Evolutionary conservation across 2,797 vertebrate species (phyloP).

Genomic region (Remorina albescens): DNA sequence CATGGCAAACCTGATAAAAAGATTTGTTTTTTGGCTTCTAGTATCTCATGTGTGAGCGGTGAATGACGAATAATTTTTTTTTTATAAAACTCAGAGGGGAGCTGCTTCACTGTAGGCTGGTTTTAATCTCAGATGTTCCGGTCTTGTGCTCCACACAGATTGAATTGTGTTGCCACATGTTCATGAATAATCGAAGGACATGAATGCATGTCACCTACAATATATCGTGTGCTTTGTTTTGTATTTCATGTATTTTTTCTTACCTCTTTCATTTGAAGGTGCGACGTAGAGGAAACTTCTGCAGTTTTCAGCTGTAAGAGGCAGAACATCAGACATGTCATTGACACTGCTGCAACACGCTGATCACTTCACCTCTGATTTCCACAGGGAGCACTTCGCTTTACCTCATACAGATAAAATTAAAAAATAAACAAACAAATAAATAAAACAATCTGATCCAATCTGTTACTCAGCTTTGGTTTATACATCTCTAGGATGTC

Average conservation of each 20-base stretch:
- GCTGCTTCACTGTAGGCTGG: not conserved
- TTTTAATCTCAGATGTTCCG: not conserved
- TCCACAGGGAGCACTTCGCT: not conserved
- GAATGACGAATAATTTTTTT: not conserved
- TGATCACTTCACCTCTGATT: conserved; percentile 12
- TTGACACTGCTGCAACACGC: not conserved
- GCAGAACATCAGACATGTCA: conserved; percentile 35
- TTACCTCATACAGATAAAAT: conserved; percentile 7
- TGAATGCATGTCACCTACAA: not conserved
- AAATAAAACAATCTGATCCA: conserved; percentile 25
- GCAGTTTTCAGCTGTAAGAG: conserved; percentile 89
- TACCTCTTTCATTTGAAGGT: conserved; percentile 90
- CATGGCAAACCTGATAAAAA: not conserved
- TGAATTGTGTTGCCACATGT: not conserved
- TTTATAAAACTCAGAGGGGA: not conserved
- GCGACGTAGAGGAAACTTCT: conserved; percentile 91
- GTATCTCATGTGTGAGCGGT: not conserved
- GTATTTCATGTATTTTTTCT: conserved; percentile 24
- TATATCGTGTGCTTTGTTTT: no score
- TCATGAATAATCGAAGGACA: not conserved
- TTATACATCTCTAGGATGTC: not conserved
- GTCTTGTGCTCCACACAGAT: not conserved
- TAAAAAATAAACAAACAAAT: not conserved
- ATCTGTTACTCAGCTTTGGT: conserved; percentile 36
- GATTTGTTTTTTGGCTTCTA: not conserved